phyloP scores from a whole-genome alignment of 2,113 vertebrate genomes.

The Alouatta palliata region DNA sequence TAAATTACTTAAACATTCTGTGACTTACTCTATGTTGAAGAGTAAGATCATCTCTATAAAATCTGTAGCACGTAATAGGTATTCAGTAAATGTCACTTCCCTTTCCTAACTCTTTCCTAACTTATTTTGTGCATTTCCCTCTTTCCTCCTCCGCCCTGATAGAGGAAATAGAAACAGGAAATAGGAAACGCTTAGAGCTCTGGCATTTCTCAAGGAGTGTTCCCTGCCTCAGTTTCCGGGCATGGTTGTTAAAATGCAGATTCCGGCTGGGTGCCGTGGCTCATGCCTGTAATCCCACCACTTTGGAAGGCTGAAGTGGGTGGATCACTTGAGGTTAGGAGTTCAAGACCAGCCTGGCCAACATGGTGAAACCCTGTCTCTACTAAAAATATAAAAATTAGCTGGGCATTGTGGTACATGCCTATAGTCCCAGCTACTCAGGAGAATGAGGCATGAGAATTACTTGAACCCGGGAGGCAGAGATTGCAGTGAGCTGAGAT shows the following conservation, averaged over 20 bases:
- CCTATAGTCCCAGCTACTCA: too few species aligned
- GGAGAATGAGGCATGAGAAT: too few species aligned
- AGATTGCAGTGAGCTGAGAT: too few species aligned
- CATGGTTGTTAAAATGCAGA: background rate
- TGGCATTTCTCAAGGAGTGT: background rate
- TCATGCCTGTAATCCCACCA: too few species aligned
- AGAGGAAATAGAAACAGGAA: background rate
- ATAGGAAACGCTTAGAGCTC: background rate
- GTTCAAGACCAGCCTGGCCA: too few species aligned
- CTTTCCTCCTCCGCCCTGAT: background rate
- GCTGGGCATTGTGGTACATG: too few species aligned
- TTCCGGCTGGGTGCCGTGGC: background rate
- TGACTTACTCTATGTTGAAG: background rate
- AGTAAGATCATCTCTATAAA: background rate
- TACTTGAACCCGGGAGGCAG: too few species aligned
- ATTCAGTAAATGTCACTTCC: background rate
- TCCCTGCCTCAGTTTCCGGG: background rate
- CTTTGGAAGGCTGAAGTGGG: too few species aligned
- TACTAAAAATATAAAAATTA: too few species aligned
- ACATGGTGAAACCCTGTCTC: too few species aligned
- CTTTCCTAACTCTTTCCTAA: background rate
- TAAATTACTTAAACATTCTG: background rate
- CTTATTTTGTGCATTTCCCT: background rate
- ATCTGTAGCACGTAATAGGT: background rate
- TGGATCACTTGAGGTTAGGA: too few species aligned